Evolutionary conservation across 2,113 vertebrate species (phyloP).

Genomic region (Caretta caretta): DNA sequence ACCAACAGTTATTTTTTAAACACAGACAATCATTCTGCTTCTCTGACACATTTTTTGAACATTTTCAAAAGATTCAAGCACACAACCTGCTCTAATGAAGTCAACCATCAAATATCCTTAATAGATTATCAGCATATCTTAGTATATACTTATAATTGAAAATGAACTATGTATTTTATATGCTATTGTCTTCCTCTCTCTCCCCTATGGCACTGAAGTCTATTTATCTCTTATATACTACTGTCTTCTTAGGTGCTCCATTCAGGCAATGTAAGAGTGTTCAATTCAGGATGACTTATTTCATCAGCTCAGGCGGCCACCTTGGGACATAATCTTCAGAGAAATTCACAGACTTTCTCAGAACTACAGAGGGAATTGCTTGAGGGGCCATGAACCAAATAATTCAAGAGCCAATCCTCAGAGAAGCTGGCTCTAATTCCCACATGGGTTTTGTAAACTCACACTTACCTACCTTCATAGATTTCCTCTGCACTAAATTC

Average conservation of each 20-base stretch:
- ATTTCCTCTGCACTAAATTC: not conserved
- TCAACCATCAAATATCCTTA: not conserved
- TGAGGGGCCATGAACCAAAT: not conserved
- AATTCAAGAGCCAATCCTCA: not conserved
- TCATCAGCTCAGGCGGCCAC: not conserved
- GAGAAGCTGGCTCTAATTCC: not conserved
- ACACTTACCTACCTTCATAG: not conserved
- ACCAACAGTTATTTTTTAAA: not conserved
- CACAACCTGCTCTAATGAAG: not conserved
- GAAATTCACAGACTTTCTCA: not conserved
- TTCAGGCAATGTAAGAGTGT: not conserved
- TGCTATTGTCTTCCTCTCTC: not conserved
- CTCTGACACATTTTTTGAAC: not conserved
- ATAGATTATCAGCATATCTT: not conserved
- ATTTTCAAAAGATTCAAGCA: not conserved
- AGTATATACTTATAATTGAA: not conserved
- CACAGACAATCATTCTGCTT: not conserved
- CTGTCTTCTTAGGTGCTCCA: not conserved
- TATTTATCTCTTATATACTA: not conserved
- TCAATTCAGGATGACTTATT: not conserved
- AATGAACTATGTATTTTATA: not conserved
- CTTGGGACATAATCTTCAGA: not conserved
- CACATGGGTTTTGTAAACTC: not conserved
- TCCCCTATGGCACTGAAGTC: not conserved
- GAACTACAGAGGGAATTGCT: not conserved